phyloP scores from a whole-genome alignment of 2,888 invertebrate genomes.

The Malachius bipustulatus region DNA sequence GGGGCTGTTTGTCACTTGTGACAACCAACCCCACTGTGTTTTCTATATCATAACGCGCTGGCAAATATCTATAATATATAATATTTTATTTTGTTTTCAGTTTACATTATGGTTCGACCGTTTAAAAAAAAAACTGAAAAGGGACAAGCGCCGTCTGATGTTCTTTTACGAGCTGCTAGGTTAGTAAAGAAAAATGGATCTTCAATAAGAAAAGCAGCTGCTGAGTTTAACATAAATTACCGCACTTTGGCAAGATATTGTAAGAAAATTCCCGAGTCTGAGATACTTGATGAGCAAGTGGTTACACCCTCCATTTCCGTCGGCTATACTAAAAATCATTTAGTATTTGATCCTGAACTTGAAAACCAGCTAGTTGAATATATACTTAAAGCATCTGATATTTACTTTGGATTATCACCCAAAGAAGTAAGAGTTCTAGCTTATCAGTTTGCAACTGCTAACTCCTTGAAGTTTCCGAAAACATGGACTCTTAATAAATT shows the following conservation, averaged over 20 bases:
- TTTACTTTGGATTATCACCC: constrained; percentile 19
- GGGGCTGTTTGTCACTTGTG: no score
- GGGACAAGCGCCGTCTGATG: background rate
- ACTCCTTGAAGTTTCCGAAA: constrained; percentile 16
- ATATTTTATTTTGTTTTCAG: no score
- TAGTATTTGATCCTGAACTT: constrained; percentile 10
- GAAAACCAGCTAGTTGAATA: constrained; percentile 11
- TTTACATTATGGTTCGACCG: background rate
- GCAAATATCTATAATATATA: no score
- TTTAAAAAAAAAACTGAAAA: constrained; percentile 4
- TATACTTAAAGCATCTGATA: constrained; percentile 12
- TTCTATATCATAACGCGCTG: no score
- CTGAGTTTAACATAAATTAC: constrained; percentile 4
- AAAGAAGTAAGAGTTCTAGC: constrained; percentile 20
- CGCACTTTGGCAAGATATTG: constrained; percentile 8
- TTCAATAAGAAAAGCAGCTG: constrained; percentile 4
- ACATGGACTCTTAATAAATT: constrained; percentile 19
- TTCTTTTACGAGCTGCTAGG: constrained; percentile 4
- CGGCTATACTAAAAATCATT: constrained; percentile 9
- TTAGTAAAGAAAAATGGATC: constrained; percentile 1
- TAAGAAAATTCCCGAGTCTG: constrained; percentile 4
- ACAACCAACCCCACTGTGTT: no score
- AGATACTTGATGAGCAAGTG: constrained; percentile 1
- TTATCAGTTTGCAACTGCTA: constrained; percentile 17
- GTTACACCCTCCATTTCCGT: constrained; percentile 3